phyloP scores from a whole-genome alignment of 2,113 vertebrate genomes.

The Nycticorax nycticorax region DNA sequence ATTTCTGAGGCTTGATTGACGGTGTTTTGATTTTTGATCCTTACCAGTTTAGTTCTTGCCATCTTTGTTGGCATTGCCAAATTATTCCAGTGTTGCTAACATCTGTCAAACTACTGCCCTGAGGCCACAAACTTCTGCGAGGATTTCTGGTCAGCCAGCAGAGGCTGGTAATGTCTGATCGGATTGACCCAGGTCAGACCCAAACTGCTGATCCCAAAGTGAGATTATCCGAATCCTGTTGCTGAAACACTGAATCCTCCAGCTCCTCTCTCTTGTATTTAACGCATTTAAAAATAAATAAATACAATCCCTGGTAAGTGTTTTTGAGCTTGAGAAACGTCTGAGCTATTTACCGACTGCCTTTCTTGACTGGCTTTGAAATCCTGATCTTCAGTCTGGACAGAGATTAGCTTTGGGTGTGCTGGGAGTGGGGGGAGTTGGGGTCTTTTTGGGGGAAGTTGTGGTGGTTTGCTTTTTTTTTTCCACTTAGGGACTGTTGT shows the following conservation, averaged over 20 bases:
- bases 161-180: not conserved
- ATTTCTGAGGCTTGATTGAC: not conserved
- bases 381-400: constrained; percentile 58
- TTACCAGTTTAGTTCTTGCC: not conserved
- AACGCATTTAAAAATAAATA: not conserved
- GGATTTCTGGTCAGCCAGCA: not conserved
- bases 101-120: not conserved
- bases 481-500: fast-evolving
- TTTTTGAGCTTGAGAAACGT: not conserved
- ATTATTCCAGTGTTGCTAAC: not conserved
- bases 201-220: not conserved
- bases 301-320: not conserved
- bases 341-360: constrained; percentile 17
- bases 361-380: constrained; percentile 7
- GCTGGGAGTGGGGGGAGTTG: not conserved
- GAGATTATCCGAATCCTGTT: constrained; percentile 12
- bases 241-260: not conserved
- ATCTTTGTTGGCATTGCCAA: not conserved
- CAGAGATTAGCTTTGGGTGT: constrained; percentile 19
- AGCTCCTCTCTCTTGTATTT: not conserved
- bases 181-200: not conserved
- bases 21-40: not conserved
- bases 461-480: not conserved
- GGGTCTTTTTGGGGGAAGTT: no score
- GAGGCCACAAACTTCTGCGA: not conserved